phyloP scores from a whole-genome alignment of 2,797 vertebrate genomes.

The Coregonus ussuriensis region DNA sequence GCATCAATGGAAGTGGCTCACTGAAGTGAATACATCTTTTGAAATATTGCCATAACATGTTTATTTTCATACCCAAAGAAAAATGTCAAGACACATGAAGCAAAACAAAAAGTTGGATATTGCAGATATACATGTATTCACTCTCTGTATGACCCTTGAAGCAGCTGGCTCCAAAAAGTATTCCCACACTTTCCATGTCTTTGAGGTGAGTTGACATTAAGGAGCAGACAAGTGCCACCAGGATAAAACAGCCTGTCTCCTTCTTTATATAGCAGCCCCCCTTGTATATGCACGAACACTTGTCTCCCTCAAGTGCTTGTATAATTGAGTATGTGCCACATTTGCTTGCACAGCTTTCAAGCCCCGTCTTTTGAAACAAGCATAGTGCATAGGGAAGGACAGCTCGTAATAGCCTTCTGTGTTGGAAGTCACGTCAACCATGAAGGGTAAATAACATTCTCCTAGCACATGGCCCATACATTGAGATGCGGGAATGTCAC shows the following conservation, averaged over 20 bases:
- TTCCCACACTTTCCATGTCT: background rate
- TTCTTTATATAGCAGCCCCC: slow-evolving; percentile 21
- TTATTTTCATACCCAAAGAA: background rate
- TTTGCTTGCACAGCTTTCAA: slow-evolving; percentile 55
- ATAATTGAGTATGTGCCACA: slow-evolving; percentile 57
- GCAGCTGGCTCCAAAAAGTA: background rate
- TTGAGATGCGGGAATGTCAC: too few species aligned
- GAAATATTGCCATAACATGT: background rate
- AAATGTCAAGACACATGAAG: background rate
- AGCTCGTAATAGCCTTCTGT: slow-evolving; percentile 55
- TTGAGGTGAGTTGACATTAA: slow-evolving; percentile 3
- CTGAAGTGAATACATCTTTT: background rate
- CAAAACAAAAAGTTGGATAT: background rate
- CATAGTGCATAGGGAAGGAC: slow-evolving; percentile 38
- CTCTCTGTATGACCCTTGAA: background rate
- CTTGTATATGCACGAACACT: slow-evolving; percentile 36
- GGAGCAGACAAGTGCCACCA: background rate
- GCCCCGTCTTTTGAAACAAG: slow-evolving; percentile 54
- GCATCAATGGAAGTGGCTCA: background rate
- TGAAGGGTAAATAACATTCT: slow-evolving; percentile 66
- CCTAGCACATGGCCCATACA: too few species aligned
- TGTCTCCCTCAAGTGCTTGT: slow-evolving; percentile 51
- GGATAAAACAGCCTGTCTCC: slow-evolving; percentile 15
- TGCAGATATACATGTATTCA: background rate
- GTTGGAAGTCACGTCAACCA: slow-evolving; percentile 58